These are phyloP conservation scores for Hydractinia echinata DNA, from an alignment of 30 jellyfish, hydroid and myxozoan species.

Conservation along the genomic window DNA sequence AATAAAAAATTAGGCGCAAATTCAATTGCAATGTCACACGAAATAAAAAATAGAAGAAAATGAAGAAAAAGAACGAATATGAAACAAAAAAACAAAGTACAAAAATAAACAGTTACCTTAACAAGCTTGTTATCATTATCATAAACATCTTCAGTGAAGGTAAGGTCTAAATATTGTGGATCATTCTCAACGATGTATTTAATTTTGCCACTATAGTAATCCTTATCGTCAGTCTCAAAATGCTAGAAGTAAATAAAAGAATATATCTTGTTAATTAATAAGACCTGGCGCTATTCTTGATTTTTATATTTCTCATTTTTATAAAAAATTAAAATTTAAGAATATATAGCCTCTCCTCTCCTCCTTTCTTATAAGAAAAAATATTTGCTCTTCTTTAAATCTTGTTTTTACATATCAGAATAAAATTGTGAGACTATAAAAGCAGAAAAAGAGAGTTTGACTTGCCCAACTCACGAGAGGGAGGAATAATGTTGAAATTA, in stretches of 20 bases:
- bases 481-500: no score
- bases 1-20: neutral
- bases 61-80: neutral
- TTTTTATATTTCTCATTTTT: no score
- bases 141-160: slow-evolving; percentile 90
- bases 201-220: slow-evolving; percentile 63
- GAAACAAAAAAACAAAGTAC: neutral
- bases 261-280: neutral
- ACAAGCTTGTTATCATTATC: slow-evolving; percentile 49
- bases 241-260: slow-evolving; percentile 44
- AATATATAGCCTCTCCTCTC: no score
- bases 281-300: neutral
- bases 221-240: slow-evolving; percentile 91
- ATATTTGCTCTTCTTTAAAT: no score
- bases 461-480: no score
- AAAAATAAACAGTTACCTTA: slow-evolving; percentile 47
- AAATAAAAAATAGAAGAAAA: neutral
- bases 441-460: no score
- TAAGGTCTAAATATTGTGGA: slow-evolving; percentile 71
- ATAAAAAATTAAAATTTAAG: no score
- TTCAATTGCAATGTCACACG: neutral
- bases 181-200: slow-evolving; percentile 78
- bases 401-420: no score
- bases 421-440: no score
- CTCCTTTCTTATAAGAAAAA: no score